Base-by-base conservation (phyloP, 1,140 invertebrate species). In the Drosophila obscura region DNA sequence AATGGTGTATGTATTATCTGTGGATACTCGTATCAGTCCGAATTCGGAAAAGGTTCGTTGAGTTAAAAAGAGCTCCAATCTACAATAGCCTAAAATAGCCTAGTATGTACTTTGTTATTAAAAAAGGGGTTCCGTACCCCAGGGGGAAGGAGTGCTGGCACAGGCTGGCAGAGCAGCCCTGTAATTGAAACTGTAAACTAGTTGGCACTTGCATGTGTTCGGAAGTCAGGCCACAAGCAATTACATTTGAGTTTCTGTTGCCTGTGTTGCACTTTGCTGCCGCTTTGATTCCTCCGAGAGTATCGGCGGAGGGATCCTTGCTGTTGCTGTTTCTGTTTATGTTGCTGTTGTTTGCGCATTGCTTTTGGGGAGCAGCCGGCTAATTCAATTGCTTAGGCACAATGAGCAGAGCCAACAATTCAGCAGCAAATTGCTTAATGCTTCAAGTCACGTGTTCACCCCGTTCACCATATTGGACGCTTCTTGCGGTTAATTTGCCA, bases 321-420 rank as follows among this genome's bases (percentile, higher is more conserved):
- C 26, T 57, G 51, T 16, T 28, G 26, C 7, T 19, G 24, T 19
- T 19, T 31, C n/a, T 31, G 45, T 35, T 8, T 16, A 11, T 19
- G 16, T 49, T 9, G n/a, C n/a, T 59, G 24, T 71, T 71, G 51
- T 74, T 74, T 69, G 65, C 60, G 35, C 11, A 3, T 7, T 39
- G 35, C 35, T 65, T 75, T 66, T 15, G 26, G 26, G 60, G 31
- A n/a, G 31, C n/a, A 46, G 44, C 22, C 26, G 53, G 65, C 69
- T 77, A 81, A 77, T 77, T 81, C 74, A 75, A 82, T 74, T 77
- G 78, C 79, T 82, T 77, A 53, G 68, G 68, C 65, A 58, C 53
- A 68, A 69, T 75, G 76, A 66, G 51, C 53, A 63, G 41, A 26
- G 51, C 28, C 44, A 49, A 50, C 35, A 31, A 56, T 24, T 35